A percentile compares a stretch with the other conserved stretches of the same genome.
phyloP scores from a whole-genome alignment of 2,888 invertebrate genomes.

The Aporophyla lueneburgensis region DNA sequence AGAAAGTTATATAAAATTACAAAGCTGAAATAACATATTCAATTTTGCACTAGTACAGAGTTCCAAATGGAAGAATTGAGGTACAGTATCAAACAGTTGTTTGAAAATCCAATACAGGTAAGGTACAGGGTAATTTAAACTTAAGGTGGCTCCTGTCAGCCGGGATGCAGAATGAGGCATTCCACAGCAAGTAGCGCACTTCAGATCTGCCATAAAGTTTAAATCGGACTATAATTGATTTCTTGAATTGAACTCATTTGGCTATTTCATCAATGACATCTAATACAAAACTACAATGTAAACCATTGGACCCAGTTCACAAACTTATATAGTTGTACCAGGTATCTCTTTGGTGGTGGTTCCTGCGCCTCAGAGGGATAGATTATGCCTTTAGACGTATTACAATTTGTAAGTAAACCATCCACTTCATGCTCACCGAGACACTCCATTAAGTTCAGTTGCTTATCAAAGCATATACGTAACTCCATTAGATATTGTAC shows the following conservation, averaged over 20 bases:
- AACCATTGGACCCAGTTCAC: slow-evolving; percentile 63
- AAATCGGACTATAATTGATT: not conserved
- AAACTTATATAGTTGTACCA: slow-evolving; percentile 62
- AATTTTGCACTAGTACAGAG: slow-evolving; percentile 14
- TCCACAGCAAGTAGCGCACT: not conserved
- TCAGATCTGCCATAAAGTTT: not conserved
- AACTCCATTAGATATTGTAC: slow-evolving; percentile 92
- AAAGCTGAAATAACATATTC: slow-evolving; percentile 5
- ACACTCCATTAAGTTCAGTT: slow-evolving; percentile 92
- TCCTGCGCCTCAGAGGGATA: slow-evolving; percentile 42
- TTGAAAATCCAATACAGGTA: not conserved
- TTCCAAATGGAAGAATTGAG: not conserved
- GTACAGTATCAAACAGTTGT: not conserved
- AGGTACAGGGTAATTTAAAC: not conserved
- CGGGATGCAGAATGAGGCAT: not conserved
- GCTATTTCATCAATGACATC: slow-evolving; percentile 11
- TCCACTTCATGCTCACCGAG: slow-evolving; percentile 77
- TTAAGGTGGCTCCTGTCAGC: not conserved
- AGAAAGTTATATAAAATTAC: slow-evolving; percentile 5
- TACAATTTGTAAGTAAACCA: slow-evolving; percentile 52
- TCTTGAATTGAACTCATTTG: not conserved
- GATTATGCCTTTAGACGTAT: slow-evolving; percentile 39
- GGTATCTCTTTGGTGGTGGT: slow-evolving; percentile 24
- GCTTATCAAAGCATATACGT: slow-evolving; percentile 93
- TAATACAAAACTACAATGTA: slow-evolving; percentile 43